Conservation (phyloP, 2,113 vertebrate species). For the Acinonyx jubatus region DNA sequence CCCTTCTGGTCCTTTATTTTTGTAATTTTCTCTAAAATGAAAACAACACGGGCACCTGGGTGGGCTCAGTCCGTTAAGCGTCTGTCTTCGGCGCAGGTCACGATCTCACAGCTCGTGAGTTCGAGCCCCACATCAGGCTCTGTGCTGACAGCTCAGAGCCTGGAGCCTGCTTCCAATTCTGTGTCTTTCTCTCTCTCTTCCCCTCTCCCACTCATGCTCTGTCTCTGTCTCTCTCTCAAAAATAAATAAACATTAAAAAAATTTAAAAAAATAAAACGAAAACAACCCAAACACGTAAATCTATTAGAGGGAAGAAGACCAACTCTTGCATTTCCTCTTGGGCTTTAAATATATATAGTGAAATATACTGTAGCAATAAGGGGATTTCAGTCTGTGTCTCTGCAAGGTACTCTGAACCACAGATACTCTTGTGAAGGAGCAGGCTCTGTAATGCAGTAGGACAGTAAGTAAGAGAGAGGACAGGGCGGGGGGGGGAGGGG, state of each 20-base stretch:
- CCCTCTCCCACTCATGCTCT: too few species aligned
- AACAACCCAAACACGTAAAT: background rate
- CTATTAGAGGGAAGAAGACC: background rate
- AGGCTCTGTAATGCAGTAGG: background rate
- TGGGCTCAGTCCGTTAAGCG: too few species aligned
- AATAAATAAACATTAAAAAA: too few species aligned
- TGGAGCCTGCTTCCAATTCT: too few species aligned
- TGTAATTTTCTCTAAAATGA: conserved; percentile 7
- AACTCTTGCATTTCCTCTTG: background rate
- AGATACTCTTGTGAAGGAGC: background rate
- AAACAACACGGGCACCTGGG: background rate
- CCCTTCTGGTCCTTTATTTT: conserved; percentile 29
- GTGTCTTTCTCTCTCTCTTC: too few species aligned
- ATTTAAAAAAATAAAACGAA: background rate
- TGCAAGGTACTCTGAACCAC: background rate
- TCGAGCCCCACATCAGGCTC: too few species aligned
- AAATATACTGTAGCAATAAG: background rate
- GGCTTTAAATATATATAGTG: background rate
- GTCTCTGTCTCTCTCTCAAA: too few species aligned
- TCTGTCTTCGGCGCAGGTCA: too few species aligned
- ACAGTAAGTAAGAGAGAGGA: background rate
- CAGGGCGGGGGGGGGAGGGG: background rate
- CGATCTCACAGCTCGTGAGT: too few species aligned
- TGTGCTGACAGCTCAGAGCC: too few species aligned
- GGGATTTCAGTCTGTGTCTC: background rate